Conservation (phyloP, 1,140 invertebrate genomes). For the Drosophila subpulchrella region DNA sequence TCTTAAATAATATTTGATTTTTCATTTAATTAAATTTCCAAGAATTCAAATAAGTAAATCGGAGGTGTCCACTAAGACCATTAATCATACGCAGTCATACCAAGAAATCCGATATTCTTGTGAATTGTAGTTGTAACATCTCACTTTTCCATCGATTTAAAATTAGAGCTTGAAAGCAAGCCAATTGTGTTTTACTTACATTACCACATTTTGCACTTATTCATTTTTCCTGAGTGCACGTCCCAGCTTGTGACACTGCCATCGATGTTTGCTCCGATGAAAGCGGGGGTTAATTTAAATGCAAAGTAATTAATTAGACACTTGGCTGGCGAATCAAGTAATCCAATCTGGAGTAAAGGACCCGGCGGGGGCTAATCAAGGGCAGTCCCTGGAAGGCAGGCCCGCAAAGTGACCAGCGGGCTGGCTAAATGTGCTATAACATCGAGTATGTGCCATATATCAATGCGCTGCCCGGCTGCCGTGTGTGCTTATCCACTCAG, state of each 20-base stretch:
- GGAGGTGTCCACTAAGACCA: background rate
- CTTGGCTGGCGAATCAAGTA: constrained; percentile 49
- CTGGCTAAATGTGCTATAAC: constrained; percentile 24
- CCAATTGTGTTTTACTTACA: background rate
- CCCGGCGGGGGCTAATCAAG: constrained; percentile 23
- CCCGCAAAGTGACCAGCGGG: constrained; percentile 34
- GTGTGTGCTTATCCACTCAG: constrained; percentile 54
- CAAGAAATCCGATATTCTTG: too few relatives aligned
- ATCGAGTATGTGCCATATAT: constrained; percentile 39
- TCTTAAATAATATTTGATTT: too few relatives aligned
- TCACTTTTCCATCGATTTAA: too few relatives aligned
- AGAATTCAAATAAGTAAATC: background rate
- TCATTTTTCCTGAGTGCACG: background rate
- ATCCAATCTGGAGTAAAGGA: constrained; percentile 38
- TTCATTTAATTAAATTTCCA: background rate
- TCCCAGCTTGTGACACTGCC: constrained; percentile 13
- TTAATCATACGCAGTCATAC: background rate
- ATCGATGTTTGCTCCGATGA: constrained; percentile 47
- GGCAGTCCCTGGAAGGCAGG: background rate
- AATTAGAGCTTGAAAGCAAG: background rate
- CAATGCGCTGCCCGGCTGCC: constrained; percentile 33
- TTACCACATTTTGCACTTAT: background rate
- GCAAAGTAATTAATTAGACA: constrained; percentile 81
- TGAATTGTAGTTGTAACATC: too few relatives aligned
- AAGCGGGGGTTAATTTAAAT: constrained; percentile 77